These are phyloP conservation scores for Drosophila obscura DNA, from an alignment of 1,140 invertebrate species.

Conservation along the genomic window DNA sequence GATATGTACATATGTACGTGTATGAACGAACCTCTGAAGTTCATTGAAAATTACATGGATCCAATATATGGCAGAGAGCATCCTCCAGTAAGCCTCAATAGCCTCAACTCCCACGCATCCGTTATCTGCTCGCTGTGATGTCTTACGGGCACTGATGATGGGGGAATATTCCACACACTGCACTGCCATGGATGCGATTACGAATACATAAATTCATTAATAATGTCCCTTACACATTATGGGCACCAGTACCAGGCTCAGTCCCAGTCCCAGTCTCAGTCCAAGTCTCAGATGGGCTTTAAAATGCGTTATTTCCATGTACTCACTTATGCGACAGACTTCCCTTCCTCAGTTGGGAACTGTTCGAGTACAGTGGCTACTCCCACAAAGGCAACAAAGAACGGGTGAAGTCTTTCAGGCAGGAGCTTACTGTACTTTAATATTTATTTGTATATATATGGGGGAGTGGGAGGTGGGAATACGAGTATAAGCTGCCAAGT, in stretches of 20 bases:
- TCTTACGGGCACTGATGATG: conserved; percentile 18
- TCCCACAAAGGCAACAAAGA: neutral
- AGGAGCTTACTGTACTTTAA: conserved; percentile 40
- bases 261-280: neutral
- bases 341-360: conserved; percentile 4
- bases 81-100: conserved; percentile 19
- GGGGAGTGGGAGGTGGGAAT: neutral
- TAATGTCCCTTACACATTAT: conserved; percentile 62
- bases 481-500: conserved; percentile 44
- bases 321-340: conserved; percentile 21
- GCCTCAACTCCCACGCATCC: neutral
- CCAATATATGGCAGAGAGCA: too few relatives aligned
- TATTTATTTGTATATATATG: conserved; percentile 45
- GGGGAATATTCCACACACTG: neutral
- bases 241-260: neutral
- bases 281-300: conserved; percentile 53
- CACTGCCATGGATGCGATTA: conserved; percentile 35
- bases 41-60: too few relatives aligned
- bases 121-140: conserved; percentile 12
- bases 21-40: neutral
- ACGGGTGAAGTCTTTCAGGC: neutral
- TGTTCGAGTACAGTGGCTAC: conserved; percentile 13
- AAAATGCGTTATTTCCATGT: conserved; percentile 39
- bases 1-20: neutral
- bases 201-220: conserved; percentile 73